Percentiles rank a stretch among this genome's conserved stretches.
Evolutionary conservation across 1,140 invertebrate species (phyloP).

Genomic region (Aphis gossypii): DNA sequence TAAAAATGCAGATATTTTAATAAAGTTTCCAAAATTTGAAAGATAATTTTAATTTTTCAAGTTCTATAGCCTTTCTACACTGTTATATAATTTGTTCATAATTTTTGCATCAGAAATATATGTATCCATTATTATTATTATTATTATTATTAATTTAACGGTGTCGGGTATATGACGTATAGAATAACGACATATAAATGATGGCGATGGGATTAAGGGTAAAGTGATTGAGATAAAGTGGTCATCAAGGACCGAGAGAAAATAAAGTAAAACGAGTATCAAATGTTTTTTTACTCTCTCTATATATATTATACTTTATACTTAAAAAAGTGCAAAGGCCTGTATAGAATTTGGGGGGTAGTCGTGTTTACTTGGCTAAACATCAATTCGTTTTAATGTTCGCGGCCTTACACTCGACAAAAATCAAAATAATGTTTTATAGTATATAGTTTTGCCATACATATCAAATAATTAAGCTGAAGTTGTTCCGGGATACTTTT

Average conservation of each 20-base stretch:
- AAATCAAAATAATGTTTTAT: neutral
- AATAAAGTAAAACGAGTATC: neutral
- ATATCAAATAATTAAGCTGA: neutral
- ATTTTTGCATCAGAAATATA: neutral
- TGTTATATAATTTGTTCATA: too few species aligned
- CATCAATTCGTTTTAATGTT: neutral
- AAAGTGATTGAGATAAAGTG: neutral
- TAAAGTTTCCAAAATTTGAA: neutral
- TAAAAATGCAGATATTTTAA: neutral
- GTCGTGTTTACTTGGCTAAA: neutral
- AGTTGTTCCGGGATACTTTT: neutral
- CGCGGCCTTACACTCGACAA: neutral
- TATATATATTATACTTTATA: neutral
- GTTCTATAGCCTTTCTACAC: neutral
- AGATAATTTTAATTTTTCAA: neutral
- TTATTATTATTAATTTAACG: neutral
- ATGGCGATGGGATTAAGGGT: neutral
- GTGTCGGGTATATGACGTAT: neutral
- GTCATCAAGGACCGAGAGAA: neutral
- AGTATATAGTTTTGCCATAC: neutral
- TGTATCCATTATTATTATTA: neutral
- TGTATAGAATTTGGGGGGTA: neutral
- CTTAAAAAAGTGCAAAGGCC: neutral
- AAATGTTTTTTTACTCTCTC: neutral
- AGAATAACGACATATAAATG: neutral